Base-by-base conservation (phyloP, 2,888 invertebrate genomes). In the Eueremaeus valkanovi region DNA sequence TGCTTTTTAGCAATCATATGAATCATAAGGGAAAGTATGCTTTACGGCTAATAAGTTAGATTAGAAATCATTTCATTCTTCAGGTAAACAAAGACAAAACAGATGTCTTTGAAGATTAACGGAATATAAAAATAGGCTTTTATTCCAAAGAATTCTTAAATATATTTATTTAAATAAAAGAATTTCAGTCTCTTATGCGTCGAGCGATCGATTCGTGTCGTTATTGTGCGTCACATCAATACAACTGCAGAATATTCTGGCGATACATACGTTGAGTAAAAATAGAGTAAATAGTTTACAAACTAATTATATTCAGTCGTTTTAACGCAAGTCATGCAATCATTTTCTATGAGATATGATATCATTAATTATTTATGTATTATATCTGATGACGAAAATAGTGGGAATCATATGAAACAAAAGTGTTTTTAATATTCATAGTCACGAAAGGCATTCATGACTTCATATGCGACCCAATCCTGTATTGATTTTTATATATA, bases 271-370 rank as follows among this genome's bases (percentile, higher is more conserved):
- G 5, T 36, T 36, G 36, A 8, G 36, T 36, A 36, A 13, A 8
- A 6, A 45, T 55, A n/a, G 49, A n/a, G n/a, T 21, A 49, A 21
- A 49, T 63, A 33, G 21, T 63, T n/a, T n/a, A n/a, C n/a, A 9
- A 8, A 33, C 11, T 68, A 68, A 68, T 40, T 40, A 24, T 40
- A 40, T 40, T 68, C 18, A 33, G 5, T 16, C 11, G 2, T 68
- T n/a, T 70, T 40, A 70, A 42, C 45, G 45, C 70, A 70, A 70
- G 70, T 70, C 70, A 70, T 45, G 42, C 70, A 42, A 27, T 45
- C 1, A 29, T 45, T 63, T 5, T 42, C 24, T 68, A 63, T 63
- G 11, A 18, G 29, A 36, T 18, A 21, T 31, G 9, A 66, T 13
- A 21, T 36, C 21, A 70, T 70, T 42, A 24, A 70, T 45, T 45